phyloP scores from a whole-genome alignment of 1,140 invertebrate genomes.

The Hetaerina americana region DNA sequence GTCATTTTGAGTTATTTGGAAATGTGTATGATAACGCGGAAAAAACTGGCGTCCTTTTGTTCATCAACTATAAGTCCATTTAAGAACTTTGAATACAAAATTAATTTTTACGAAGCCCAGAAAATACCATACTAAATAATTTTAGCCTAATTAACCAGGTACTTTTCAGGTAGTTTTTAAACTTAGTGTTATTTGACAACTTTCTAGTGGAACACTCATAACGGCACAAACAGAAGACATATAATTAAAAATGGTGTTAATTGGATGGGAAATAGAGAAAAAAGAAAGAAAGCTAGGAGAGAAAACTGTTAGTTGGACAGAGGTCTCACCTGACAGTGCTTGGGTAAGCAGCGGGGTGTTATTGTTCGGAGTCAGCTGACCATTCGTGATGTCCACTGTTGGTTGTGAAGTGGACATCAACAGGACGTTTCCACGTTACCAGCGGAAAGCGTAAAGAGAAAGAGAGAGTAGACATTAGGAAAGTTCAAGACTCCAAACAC shows the following conservation, averaged over 20 bases:
- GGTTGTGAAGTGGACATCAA: constrained; percentile 45
- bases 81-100: too few species aligned
- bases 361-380: constrained; percentile 87
- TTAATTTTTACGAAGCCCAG: too few species aligned
- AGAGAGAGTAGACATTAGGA: background rate
- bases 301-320: background rate
- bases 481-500: background rate
- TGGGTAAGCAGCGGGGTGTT: constrained; percentile 85
- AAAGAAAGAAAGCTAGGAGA: background rate
- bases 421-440: constrained; percentile 1
- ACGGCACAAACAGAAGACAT: background rate
- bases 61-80: too few species aligned
- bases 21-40: too few species aligned
- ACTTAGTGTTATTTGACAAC: too few species aligned
- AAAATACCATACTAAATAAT: too few species aligned
- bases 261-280: background rate
- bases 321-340: constrained; percentile 74
- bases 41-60: too few species aligned
- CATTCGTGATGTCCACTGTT: constrained; percentile 84
- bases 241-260: background rate
- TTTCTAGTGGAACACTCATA: too few species aligned
- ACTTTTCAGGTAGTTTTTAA: too few species aligned
- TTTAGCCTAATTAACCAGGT: too few species aligned
- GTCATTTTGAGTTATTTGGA: too few species aligned
- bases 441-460: background rate